Evolutionary conservation across 2,797 vertebrate species (phyloP).

Genomic region (Gambelia wislizenii): DNA sequence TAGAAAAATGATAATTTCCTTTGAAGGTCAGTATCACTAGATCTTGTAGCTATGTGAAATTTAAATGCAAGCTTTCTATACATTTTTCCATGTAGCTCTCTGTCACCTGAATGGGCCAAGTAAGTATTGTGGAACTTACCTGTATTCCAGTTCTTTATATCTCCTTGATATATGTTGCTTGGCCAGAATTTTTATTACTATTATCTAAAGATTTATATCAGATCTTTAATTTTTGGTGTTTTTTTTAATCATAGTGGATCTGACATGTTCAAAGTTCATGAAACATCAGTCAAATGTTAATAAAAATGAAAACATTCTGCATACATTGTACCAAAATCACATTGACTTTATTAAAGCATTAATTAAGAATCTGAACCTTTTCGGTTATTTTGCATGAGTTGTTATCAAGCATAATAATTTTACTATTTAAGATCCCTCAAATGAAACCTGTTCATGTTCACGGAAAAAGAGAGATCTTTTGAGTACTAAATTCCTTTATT

Average conservation of each 20-base stretch:
- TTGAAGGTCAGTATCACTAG: not conserved
- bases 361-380: conserved; percentile 56
- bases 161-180: conserved; percentile 17
- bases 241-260: conserved; percentile 21
- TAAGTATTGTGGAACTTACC: conserved; percentile 15
- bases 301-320: conserved; percentile 53
- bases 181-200: conserved; percentile 32
- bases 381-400: conserved; percentile 48
- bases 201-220: conserved; percentile 44
- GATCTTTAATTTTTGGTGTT: conserved; percentile 42
- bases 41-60: conserved; percentile 16
- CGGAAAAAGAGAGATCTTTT: conserved; percentile 83
- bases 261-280: conserved; percentile 33
- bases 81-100: conserved; percentile 25
- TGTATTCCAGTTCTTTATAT: conserved; percentile 2
- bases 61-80: not conserved
- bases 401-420: conserved; percentile 58
- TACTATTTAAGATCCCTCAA: conserved; percentile 75
- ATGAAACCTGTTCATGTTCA: conserved; percentile 78
- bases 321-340: conserved; percentile 51
- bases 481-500: conserved; percentile 90
- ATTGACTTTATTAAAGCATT: conserved; percentile 57
- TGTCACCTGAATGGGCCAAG: conserved; percentile 12
- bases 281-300: conserved; percentile 49
- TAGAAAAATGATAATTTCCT: conserved; percentile 17